Conservation (phyloP, 2,888 invertebrate species). For the Pandemis corylana region DNA sequence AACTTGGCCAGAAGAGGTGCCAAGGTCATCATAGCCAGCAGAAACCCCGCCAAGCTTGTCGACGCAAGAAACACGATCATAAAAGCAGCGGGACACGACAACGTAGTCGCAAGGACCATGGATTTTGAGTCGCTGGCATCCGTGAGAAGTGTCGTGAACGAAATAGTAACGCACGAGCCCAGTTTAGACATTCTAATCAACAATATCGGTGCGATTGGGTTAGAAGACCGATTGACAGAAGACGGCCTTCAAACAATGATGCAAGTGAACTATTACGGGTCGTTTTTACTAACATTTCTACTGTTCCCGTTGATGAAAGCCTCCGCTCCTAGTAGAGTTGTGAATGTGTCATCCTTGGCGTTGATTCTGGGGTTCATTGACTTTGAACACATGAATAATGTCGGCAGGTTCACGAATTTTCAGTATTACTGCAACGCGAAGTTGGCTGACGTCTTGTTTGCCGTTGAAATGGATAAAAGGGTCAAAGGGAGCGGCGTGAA, state of each 20-base stretch:
- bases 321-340: conserved; percentile 67
- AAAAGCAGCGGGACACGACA: neutral
- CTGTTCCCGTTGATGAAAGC: conserved; percentile 62
- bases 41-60: conserved; percentile 65
- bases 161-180: conserved; percentile 76
- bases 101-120: conserved; percentile 50
- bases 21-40: conserved; percentile 83
- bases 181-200: conserved; percentile 77
- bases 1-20: conserved; percentile 81
- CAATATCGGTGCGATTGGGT: conserved; percentile 79
- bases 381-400: conserved; percentile 89
- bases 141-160: conserved; percentile 84
- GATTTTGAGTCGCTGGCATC: conserved; percentile 82
- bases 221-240: conserved; percentile 77
- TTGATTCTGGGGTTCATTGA: conserved; percentile 89
- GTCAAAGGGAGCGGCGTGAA: conserved; percentile 84
- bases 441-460: conserved; percentile 62
- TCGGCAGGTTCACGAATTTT: conserved; percentile 85
- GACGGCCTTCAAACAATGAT: conserved; percentile 87
- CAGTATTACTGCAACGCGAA: conserved; percentile 82
- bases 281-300: conserved; percentile 67
- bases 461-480: conserved; percentile 81
- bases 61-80: conserved; percentile 48
- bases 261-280: conserved; percentile 82
- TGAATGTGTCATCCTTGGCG: conserved; percentile 79